Percentiles rank a stretch among this genome's conserved stretches.
These are phyloP conservation scores for Drosophila subobscura DNA, from an alignment of 1,140 invertebrate species.

Conservation along the genomic window DNA sequence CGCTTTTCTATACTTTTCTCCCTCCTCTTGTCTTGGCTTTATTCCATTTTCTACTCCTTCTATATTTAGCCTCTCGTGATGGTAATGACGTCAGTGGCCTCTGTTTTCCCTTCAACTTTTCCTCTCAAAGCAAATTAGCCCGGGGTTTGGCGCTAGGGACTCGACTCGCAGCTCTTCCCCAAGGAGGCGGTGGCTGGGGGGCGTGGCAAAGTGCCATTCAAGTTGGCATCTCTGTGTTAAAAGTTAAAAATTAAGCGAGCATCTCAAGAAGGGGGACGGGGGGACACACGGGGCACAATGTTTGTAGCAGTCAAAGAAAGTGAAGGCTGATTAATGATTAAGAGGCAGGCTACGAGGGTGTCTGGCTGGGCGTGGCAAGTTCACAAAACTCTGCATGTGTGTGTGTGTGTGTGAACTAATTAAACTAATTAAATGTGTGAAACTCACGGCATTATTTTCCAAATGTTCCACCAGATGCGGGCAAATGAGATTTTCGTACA, in stretches of 20 bases:
- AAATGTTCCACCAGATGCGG: conserved; percentile 42
- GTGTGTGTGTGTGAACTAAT: conserved; percentile 49
- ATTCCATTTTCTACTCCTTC: conserved; percentile 28
- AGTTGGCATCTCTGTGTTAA: conserved; percentile 78
- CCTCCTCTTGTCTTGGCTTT: neutral
- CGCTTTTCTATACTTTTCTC: neutral
- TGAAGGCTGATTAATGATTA: conserved; percentile 77
- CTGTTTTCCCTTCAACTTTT: conserved; percentile 42
- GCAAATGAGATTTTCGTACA: conserved; percentile 23
- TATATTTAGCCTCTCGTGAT: conserved; percentile 37
- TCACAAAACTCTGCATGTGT: conserved; percentile 10
- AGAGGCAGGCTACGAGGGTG: conserved; percentile 20
- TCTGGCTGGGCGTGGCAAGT: conserved; percentile 21
- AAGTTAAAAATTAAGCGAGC: conserved; percentile 78
- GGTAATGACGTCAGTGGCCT: conserved; percentile 74
- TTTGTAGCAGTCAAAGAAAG: conserved; percentile 66
- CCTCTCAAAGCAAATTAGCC: conserved; percentile 67
- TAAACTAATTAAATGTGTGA: conserved; percentile 67
- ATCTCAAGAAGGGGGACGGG: conserved; percentile 26
- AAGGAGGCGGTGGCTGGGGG: conserved; percentile 12
- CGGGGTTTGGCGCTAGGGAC: neutral
- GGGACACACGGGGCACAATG: conserved; percentile 19
- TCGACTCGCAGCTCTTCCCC: too few relatives aligned
- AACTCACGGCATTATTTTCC: conserved; percentile 42
- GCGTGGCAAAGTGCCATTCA: conserved; percentile 59